Evolutionary conservation across 2,797 vertebrate species (phyloP).

Genomic region (Lacerta viridis): DNA sequence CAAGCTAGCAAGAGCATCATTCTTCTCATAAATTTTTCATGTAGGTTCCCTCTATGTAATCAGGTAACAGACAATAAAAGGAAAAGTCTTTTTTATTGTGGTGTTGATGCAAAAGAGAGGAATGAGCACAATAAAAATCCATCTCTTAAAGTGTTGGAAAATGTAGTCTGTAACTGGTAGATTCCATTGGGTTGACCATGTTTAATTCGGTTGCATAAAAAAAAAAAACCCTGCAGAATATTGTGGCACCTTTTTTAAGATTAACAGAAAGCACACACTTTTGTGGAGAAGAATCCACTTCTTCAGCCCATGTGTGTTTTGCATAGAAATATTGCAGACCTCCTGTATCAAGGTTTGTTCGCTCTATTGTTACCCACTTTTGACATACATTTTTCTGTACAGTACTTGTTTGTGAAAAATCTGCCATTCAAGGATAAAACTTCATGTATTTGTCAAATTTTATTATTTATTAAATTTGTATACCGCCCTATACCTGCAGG

Average conservation of each 20-base stretch:
- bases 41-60: neutral
- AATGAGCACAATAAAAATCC: neutral
- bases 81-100: neutral
- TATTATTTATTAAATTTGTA: no score
- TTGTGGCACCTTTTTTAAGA: neutral
- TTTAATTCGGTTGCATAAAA: neutral
- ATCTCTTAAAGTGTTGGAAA: neutral
- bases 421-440: neutral
- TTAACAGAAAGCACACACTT: neutral
- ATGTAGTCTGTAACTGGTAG: neutral
- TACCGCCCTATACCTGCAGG: no score
- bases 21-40: constrained; percentile 27
- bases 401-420: neutral
- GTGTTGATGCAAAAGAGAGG: neutral
- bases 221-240: neutral
- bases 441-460: neutral
- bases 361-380: neutral
- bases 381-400: no score
- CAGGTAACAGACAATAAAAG: constrained; percentile 5
- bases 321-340: neutral
- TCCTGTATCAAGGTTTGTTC: neutral
- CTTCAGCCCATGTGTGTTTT: neutral
- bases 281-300: neutral
- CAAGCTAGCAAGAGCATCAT: constrained; percentile 2
- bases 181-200: neutral